A percentile compares a stretch with the other conserved stretches of the same genome.
phyloP scores from a whole-genome alignment of 1,140 invertebrate genomes.

The Danaus plexippus region DNA sequence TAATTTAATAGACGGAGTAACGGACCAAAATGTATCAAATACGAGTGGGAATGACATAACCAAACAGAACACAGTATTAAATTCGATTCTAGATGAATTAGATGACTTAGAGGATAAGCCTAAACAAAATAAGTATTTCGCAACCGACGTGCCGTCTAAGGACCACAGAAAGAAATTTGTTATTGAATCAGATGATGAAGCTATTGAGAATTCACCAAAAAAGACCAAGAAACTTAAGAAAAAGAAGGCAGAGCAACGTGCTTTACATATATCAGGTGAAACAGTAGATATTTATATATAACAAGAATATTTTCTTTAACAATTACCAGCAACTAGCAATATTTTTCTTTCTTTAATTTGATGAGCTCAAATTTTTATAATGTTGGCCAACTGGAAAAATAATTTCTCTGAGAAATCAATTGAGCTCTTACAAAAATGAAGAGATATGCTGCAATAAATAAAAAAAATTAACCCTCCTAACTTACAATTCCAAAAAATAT shows the following conservation, averaged over 20 bases:
- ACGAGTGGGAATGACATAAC: conserved; percentile 6
- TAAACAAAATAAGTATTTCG: conserved; percentile 48
- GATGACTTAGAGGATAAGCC: conserved; percentile 42
- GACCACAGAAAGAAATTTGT: conserved; percentile 49
- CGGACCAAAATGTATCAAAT: no score
- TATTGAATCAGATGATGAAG: conserved; percentile 70
- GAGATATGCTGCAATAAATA: no score
- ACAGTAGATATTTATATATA: conserved; percentile 25
- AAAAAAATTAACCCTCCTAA: no score
- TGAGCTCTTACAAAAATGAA: no score
- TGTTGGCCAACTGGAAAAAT: no score
- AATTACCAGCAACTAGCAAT: no score
- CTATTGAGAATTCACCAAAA: conserved; percentile 30
- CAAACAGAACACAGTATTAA: conserved; percentile 32
- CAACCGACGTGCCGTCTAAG: conserved; percentile 16
- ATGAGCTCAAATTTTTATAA: no score
- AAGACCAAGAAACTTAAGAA: conserved; percentile 53
- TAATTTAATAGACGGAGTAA: neutral
- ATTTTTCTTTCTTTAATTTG: no score
- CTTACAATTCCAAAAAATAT: no score
- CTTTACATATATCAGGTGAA: conserved; percentile 61
- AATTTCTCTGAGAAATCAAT: no score
- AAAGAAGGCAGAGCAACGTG: conserved; percentile 47
- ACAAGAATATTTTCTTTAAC: no score
- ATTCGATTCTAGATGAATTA: conserved; percentile 56